Percentiles rank a stretch among this genome's conserved stretches.
phyloP scores from a whole-genome alignment of 2,113 vertebrate genomes.

The Ptyas mucosa region DNA sequence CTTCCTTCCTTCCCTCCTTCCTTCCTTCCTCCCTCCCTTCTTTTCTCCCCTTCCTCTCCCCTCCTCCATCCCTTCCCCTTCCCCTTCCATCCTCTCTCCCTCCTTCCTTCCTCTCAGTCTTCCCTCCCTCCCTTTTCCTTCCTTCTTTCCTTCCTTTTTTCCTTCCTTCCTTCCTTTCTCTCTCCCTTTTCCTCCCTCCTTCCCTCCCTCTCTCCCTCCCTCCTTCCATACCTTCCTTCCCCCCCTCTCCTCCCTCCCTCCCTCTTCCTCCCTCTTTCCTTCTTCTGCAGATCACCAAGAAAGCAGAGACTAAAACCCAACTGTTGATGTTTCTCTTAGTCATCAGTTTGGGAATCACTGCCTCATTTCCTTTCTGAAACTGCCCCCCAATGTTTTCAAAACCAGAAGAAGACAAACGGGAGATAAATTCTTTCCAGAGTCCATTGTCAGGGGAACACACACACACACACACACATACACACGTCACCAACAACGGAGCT shows the following conservation, averaged over 20 bases:
- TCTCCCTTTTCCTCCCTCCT: too few species aligned
- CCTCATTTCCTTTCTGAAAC: not conserved
- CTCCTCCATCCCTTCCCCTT: not conserved
- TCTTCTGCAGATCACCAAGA: not conserved
- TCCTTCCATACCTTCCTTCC: not conserved
- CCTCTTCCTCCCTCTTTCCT: not conserved
- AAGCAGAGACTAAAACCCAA: not conserved
- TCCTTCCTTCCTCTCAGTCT: too few species aligned
- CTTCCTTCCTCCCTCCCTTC: too few species aligned
- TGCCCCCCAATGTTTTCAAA: not conserved
- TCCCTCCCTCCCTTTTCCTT: too few species aligned
- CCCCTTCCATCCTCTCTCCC: too few species aligned
- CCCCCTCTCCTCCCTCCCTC: too few species aligned
- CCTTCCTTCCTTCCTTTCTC: too few species aligned
- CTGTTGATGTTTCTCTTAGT: not conserved
- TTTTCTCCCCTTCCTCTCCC: too few species aligned
- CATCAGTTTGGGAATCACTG: not conserved
- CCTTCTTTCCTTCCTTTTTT: too few species aligned
- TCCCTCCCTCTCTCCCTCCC: too few species aligned
- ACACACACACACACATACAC: too few species aligned
- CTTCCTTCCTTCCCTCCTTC: too few species aligned
- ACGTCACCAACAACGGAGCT: not conserved
- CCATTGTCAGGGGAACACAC: not conserved
- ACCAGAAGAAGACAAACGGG: not conserved
- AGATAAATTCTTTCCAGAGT: not conserved